phyloP scores from a whole-genome alignment of 2,888 invertebrate genomes.

The Dioctria linearis region DNA sequence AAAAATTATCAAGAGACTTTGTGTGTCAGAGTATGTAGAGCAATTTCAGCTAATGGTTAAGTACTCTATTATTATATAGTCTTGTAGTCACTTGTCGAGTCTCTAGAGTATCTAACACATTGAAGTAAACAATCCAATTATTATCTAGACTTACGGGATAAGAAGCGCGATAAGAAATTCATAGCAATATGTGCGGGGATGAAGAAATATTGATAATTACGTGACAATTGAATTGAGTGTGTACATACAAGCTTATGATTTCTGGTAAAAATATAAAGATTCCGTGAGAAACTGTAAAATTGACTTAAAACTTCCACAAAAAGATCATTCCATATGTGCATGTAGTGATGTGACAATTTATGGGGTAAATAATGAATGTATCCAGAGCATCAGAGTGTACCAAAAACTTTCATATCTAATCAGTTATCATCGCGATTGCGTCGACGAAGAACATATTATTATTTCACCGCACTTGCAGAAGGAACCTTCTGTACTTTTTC shows the following conservation, averaged over 20 bases:
- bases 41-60: not conserved
- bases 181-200: not conserved
- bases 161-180: constrained; percentile 12
- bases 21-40: not conserved
- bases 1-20: not conserved
- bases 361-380: constrained; percentile 17
- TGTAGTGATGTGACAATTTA: constrained; percentile 43
- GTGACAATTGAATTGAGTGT: constrained; percentile 5
- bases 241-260: not conserved
- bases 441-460: not conserved
- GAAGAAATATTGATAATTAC: not conserved
- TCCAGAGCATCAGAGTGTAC: not conserved
- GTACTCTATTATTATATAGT: not conserved
- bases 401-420: constrained; percentile 52
- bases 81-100: not conserved
- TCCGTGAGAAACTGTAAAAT: constrained; percentile 22
- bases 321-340: constrained; percentile 13
- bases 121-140: constrained; percentile 25
- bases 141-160: constrained; percentile 14
- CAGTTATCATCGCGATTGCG: constrained; percentile 52
- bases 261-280: constrained; percentile 16
- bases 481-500: not conserved
- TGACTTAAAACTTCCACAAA: constrained; percentile 19
- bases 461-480: not conserved
- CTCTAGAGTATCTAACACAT: not conserved